Evolutionary conservation across 2,888 invertebrate species (phyloP), one percentile per base, ranked within the genome.

Genomic region (Drosophila maculinotata): DNA sequence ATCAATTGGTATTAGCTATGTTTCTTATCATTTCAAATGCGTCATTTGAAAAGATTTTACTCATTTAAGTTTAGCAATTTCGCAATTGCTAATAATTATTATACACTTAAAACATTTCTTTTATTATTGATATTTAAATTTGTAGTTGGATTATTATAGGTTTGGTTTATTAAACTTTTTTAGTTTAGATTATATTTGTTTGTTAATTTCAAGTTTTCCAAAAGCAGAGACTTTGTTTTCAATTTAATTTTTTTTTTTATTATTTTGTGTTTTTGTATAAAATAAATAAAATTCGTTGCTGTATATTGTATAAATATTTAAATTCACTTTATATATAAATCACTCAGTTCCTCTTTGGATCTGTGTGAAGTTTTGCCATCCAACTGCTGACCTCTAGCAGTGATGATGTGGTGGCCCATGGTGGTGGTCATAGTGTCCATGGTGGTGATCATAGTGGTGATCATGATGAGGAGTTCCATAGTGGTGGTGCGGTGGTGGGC

Each of bases 261-360:
- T 10, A 7, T 28, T 56, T 17, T 47, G 1, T 30, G 7, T 9
- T 42, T 67, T 44, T 33, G 12, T 57, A 30, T 36, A 49, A 33
- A 63, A 73, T 80, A 84, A 80, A 63, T 67, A 54, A 77, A 73
- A 80, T 80, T 73, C 54, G 52, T 53, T 26, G 8, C 10, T 26
- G 10, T 17, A 7, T 31, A 33, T 20, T n/a, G n/a, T 52, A 31
- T 36, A 14, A 31, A 15, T 30, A 44, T 30, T 33, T 36, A 54
- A 69, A 42, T 51, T 51, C 58, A 56, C 57, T 58, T 45, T 47
- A 58, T 60, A 35, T 23, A 5, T n/a, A 5, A 8, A 20, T 5
- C 12, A 39, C 26, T 33, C 17, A 30, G 28, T 52, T 53, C 12
- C n/a, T 28, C 30, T 12, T 17, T 31, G 1, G 8, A 14, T 25